Evolutionary conservation across 2,113 vertebrate species (phyloP).

Genomic region (Rhinolophus sinicus): DNA sequence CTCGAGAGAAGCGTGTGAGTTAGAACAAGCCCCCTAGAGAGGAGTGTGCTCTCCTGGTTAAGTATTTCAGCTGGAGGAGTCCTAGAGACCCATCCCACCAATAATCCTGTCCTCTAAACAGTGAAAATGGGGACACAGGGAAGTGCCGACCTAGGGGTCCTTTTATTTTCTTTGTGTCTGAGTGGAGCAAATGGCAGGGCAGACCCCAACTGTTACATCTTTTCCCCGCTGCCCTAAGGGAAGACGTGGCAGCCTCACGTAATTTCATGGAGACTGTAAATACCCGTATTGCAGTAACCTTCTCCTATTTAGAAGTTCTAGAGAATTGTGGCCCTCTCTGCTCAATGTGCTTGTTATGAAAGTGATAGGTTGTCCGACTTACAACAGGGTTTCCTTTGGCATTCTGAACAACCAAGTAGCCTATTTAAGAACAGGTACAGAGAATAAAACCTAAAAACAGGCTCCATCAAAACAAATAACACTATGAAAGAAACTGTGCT

Average conservation of each 20-base stretch:
- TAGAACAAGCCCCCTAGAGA: neutral
- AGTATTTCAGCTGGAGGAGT: neutral
- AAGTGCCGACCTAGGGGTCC: neutral
- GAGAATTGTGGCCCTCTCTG: neutral
- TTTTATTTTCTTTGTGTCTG: neutral
- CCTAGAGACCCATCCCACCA: neutral
- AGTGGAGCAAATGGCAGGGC: neutral
- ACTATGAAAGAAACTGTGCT: neutral
- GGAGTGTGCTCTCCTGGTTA: neutral
- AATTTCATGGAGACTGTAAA: neutral
- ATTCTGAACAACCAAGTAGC: neutral
- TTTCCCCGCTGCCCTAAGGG: neutral
- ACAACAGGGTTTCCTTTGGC: neutral
- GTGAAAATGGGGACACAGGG: neutral
- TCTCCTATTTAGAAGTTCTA: neutral
- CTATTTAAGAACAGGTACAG: neutral
- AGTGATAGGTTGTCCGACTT: neutral
- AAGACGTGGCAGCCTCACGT: neutral
- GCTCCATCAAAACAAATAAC: neutral
- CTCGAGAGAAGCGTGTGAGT: neutral
- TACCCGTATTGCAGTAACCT: neutral
- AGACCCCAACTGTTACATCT: neutral
- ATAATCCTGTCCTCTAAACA: neutral
- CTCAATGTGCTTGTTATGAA: neutral
- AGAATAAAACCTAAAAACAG: neutral